A percentile compares a stretch with the other conserved stretches of the same genome.
These are phyloP conservation scores for Drosophila helvetica DNA, from an alignment of 2,888 invertebrate genomes.

Conservation along the genomic window DNA sequence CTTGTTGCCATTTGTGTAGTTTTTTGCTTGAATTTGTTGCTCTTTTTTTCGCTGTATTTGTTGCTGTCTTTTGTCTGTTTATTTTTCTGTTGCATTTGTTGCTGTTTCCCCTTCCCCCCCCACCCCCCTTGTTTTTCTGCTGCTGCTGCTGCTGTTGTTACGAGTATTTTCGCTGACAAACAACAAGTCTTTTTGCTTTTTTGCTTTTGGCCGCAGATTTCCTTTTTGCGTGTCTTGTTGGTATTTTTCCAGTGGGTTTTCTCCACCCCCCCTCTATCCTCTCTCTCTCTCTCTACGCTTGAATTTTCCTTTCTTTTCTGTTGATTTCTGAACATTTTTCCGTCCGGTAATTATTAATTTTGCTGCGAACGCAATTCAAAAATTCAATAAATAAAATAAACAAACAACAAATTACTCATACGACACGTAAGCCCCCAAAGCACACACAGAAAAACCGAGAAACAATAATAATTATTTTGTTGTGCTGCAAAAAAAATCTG, in stretches of 20 bases:
- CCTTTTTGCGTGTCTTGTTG: conserved; percentile 35
- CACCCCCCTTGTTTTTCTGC: conserved; percentile 5
- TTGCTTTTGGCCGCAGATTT: conserved; percentile 35
- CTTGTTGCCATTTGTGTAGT: conserved; percentile 40
- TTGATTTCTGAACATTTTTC: conserved; percentile 49
- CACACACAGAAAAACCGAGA: conserved; percentile 9
- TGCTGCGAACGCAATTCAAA: conserved; percentile 32
- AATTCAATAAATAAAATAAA: conserved; percentile 49
- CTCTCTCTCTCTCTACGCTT: not conserved
- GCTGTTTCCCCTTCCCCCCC: not conserved
- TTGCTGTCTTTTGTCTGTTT: conserved; percentile 58
- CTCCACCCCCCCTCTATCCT: not conserved
- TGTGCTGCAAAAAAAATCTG: conserved; percentile 3
- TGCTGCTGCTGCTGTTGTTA: not conserved
- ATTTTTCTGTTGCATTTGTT: conserved; percentile 49
- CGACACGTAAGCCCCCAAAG: conserved; percentile 56
- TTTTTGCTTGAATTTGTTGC: conserved; percentile 51
- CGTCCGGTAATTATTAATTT: conserved; percentile 28
- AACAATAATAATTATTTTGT: conserved; percentile 27
- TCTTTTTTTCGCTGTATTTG: conserved; percentile 33
- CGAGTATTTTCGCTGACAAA: not conserved
- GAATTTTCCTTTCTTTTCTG: conserved; percentile 22
- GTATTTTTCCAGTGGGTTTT: conserved; percentile 18
- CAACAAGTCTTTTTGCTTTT: conserved; percentile 42
- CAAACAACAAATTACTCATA: conserved; percentile 64